These are phyloP conservation scores for Oreochromis aureus DNA, from an alignment of 2,113 vertebrate genomes.

Conservation along the genomic window DNA sequence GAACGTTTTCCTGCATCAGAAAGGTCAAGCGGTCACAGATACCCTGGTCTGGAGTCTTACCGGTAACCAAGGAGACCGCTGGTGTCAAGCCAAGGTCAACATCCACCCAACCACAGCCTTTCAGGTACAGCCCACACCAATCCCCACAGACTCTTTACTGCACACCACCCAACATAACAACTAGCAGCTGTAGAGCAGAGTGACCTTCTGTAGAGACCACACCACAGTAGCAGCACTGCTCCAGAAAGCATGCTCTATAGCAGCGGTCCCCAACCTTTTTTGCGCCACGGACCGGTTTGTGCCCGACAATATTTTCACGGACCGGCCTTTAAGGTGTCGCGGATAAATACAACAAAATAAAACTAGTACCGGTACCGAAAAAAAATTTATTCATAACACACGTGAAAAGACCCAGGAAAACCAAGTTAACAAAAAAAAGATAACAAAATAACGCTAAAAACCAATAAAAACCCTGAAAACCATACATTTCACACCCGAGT, in stretches of 20 bases:
- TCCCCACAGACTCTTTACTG: background rate
- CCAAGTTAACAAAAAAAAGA: too few relatives aligned
- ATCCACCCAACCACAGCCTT: conserved; percentile 89
- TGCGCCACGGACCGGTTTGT: too few relatives aligned
- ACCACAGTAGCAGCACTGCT: background rate
- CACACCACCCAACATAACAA: background rate
- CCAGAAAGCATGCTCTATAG: background rate
- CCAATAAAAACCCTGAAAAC: too few relatives aligned
- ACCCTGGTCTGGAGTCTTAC: conserved; percentile 84
- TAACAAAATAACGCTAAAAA: too few relatives aligned
- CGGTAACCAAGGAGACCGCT: conserved; percentile 89
- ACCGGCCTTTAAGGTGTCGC: too few relatives aligned
- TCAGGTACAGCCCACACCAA: conserved; percentile 75
- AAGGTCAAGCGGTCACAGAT: conserved; percentile 77
- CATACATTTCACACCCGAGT: too few relatives aligned
- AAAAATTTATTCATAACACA: too few relatives aligned
- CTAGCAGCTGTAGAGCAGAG: background rate
- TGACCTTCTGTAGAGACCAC: background rate
- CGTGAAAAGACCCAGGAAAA: too few relatives aligned
- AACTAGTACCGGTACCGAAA: too few relatives aligned
- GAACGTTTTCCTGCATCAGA: conserved; percentile 85
- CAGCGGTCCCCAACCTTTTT: too few relatives aligned
- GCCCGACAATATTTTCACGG: too few relatives aligned
- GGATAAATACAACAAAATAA: too few relatives aligned
- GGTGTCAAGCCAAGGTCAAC: conserved; percentile 86